Conservation (phyloP, 2,888 invertebrate species). For the Strigamia transsilvanica region DNA sequence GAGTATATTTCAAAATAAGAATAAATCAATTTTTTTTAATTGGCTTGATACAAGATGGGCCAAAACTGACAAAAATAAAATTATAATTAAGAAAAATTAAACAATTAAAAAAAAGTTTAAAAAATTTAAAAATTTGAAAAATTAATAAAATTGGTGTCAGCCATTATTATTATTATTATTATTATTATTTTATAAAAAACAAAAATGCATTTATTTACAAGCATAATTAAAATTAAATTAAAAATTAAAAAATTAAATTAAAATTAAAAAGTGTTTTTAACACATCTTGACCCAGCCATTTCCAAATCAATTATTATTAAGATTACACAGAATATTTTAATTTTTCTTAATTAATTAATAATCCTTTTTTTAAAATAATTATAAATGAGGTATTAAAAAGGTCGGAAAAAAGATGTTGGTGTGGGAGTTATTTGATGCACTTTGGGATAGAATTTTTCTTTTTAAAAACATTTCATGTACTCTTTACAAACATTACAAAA, state of each 20-base stretch:
- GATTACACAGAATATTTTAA: neutral
- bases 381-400: conserved; percentile 32
- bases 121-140: neutral
- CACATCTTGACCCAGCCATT: conserved; percentile 24
- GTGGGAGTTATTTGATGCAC: neutral
- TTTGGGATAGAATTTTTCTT: conserved; percentile 15
- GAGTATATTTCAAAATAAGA: conserved; percentile 16
- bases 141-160: neutral
- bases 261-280: neutral
- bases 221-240: neutral
- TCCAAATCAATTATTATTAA: conserved; percentile 26
- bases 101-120: neutral
- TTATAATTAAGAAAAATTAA: neutral
- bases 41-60: conserved; percentile 21
- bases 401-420: neutral
- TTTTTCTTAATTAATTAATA: neutral
- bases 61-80: neutral
- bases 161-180: too few species aligned
- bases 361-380: neutral
- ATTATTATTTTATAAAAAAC: too few species aligned
- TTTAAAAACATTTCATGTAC: conserved; percentile 16
- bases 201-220: too few species aligned
- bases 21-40: neutral
- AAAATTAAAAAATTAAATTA: neutral
- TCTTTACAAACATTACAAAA: conserved; percentile 37